Percentiles rank a stretch among this genome's conserved stretches.
Conservation (phyloP, 1,140 invertebrate genomes). For the Leptinotarsa undecemlineata region DNA sequence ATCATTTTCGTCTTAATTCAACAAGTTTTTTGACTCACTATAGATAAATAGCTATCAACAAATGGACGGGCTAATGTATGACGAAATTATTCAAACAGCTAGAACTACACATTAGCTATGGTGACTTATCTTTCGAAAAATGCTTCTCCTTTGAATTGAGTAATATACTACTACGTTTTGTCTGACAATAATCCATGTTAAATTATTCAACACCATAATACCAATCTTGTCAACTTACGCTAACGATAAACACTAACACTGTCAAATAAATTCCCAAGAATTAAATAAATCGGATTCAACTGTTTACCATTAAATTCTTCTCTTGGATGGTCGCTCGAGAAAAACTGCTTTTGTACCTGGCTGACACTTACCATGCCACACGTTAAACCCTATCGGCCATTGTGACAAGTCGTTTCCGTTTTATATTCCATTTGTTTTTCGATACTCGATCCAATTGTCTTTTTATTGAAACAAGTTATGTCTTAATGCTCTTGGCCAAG, state of each 20-base stretch:
- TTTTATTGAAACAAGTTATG: not conserved
- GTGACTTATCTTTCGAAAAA: not conserved
- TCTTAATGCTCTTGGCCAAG: not conserved
- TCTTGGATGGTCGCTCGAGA: not conserved
- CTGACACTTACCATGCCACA: not conserved
- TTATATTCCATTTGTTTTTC: constrained; percentile 8
- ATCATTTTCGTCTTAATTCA: too few species aligned
- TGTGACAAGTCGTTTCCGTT: constrained; percentile 2
- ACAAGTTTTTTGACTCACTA: too few species aligned
- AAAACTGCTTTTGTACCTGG: constrained; percentile 12
- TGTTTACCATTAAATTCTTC: constrained; percentile 14
- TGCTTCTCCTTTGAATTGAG: constrained; percentile 7
- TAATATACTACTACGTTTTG: constrained; percentile 2
- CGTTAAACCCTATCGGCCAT: not conserved
- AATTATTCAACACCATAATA: constrained; percentile 18
- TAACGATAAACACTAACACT: constrained; percentile 9
- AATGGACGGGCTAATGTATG: too few species aligned
- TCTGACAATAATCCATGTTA: constrained; percentile 20
- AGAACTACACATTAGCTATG: too few species aligned
- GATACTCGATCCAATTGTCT: constrained; percentile 5
- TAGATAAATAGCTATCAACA: too few species aligned
- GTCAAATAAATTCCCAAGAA: constrained; percentile 13
- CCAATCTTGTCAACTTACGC: constrained; percentile 9
- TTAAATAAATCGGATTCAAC: constrained; percentile 19
- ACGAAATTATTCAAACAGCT: too few species aligned